Conservation (phyloP, 2,888 invertebrate species). For the Diplolepis rosae region DNA sequence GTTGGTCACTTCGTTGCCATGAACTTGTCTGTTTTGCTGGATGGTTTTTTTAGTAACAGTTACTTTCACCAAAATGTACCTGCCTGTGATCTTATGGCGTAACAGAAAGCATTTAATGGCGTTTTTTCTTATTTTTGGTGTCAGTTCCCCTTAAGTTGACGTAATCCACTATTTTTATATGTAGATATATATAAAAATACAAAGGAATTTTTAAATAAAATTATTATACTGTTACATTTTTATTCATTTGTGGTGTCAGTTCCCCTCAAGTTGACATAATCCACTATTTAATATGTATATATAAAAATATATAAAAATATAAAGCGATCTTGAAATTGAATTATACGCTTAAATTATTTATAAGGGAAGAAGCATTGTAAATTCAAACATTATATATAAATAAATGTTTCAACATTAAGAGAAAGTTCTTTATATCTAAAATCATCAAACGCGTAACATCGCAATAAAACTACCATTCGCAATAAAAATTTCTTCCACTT, state of each 20-base stretch:
- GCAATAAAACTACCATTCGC: not conserved
- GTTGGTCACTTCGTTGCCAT: slow-evolving; percentile 9
- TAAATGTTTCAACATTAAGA: not conserved
- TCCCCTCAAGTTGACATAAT: not conserved
- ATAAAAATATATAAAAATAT: too few relatives aligned
- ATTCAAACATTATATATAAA: too few relatives aligned
- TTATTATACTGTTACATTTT: too few relatives aligned
- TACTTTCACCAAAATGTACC: slow-evolving; percentile 24
- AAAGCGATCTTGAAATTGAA: too few relatives aligned
- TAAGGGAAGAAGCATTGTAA: too few relatives aligned
- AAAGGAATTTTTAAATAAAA: too few relatives aligned
- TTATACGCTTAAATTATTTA: too few relatives aligned
- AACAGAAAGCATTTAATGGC: not conserved
- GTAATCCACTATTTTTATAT: not conserved
- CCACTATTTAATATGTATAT: not conserved
- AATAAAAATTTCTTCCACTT: too few relatives aligned
- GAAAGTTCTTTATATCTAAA: not conserved
- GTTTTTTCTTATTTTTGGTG: not conserved
- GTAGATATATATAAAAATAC: too few relatives aligned
- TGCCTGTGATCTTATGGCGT: not conserved
- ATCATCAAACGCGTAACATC: not conserved
- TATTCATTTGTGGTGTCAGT: not conserved
- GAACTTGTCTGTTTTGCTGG: slow-evolving; percentile 14
- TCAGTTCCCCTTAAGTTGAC: not conserved
- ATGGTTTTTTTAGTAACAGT: not conserved